Evolutionary conservation across 1,140 invertebrate genomes (phyloP).

Genomic region (Marisa cornuarietis): DNA sequence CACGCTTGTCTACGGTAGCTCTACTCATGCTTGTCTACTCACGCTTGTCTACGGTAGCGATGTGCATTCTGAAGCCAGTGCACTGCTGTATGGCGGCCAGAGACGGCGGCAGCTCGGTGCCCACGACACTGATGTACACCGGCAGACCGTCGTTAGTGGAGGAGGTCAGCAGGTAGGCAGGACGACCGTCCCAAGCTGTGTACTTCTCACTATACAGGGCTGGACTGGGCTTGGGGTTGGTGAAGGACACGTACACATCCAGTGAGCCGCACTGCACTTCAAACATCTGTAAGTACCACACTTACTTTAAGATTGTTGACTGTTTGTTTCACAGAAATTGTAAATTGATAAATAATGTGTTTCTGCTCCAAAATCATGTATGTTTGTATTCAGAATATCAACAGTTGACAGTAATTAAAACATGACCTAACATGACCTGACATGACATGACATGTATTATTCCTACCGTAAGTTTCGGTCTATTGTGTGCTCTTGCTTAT

Average conservation of each 20-base stretch:
- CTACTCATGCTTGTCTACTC: no score
- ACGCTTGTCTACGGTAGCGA: not conserved
- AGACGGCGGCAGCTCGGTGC: not conserved
- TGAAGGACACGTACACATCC: conserved; percentile 30
- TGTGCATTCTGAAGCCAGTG: not conserved
- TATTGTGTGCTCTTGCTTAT: no score
- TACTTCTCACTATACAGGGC: conserved; percentile 24
- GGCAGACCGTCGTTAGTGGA: not conserved
- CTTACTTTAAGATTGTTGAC: no score
- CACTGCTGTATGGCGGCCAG: not conserved
- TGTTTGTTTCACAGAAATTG: no score
- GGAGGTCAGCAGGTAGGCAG: conserved; percentile 10
- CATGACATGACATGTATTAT: no score
- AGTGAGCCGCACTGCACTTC: conserved; percentile 33
- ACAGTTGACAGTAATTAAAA: no score
- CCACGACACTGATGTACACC: conserved; percentile 10
- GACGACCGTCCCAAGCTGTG: conserved; percentile 27
- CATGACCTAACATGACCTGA: no score
- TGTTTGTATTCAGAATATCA: no score
- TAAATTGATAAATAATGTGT: no score
- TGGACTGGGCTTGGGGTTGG: conserved; percentile 27
- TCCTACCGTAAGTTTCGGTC: no score
- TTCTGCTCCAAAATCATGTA: no score
- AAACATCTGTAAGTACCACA: not conserved
- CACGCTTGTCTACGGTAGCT: not conserved